Percentiles rank a stretch among this genome's conserved stretches.
Conservation (phyloP, 2,888 invertebrate genomes). For the Acanthosepion pharaonis region DNA sequence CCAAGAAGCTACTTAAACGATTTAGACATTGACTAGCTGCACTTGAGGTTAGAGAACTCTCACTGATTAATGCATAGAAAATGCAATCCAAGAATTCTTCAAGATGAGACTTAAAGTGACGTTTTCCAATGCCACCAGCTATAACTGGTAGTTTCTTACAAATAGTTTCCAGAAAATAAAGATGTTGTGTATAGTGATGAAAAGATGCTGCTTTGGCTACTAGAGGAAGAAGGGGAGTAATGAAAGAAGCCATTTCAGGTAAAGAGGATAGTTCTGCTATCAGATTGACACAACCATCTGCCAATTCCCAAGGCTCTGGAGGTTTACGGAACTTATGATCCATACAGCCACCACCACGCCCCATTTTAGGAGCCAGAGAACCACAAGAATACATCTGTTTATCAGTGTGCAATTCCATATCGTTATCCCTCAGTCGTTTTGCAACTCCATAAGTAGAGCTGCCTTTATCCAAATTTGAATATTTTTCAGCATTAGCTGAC, state of each 20-base stretch:
- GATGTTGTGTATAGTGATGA: slow-evolving; percentile 77
- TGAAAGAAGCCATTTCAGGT: slow-evolving; percentile 65
- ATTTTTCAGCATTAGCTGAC: slow-evolving; percentile 74
- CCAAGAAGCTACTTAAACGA: slow-evolving; percentile 75
- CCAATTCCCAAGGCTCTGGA: slow-evolving; percentile 78
- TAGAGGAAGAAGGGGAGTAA: slow-evolving; percentile 73
- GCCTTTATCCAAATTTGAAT: slow-evolving; percentile 72
- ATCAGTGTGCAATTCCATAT: slow-evolving; percentile 76
- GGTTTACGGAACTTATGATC: slow-evolving; percentile 76
- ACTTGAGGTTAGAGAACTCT: slow-evolving; percentile 76
- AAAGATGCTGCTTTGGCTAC: slow-evolving; percentile 74
- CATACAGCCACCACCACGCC: slow-evolving; percentile 74
- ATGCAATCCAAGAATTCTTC: slow-evolving; percentile 77
- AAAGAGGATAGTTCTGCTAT: slow-evolving; percentile 75
- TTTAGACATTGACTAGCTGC: slow-evolving; percentile 76
- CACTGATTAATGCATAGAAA: slow-evolving; percentile 77
- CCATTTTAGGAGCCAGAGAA: slow-evolving; percentile 77
- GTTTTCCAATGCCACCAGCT: slow-evolving; percentile 76
- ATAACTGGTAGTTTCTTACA: slow-evolving; percentile 77
- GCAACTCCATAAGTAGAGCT: slow-evolving; percentile 76
- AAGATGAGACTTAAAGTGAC: slow-evolving; percentile 76
- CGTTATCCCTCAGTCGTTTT: slow-evolving; percentile 76
- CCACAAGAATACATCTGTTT: slow-evolving; percentile 78
- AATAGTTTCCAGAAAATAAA: slow-evolving; percentile 76
- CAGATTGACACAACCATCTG: slow-evolving; percentile 77